Evolutionary conservation across 2,888 invertebrate species (phyloP), one percentile per base, ranked within the genome.

Genomic region (Stratiomys singularior): DNA sequence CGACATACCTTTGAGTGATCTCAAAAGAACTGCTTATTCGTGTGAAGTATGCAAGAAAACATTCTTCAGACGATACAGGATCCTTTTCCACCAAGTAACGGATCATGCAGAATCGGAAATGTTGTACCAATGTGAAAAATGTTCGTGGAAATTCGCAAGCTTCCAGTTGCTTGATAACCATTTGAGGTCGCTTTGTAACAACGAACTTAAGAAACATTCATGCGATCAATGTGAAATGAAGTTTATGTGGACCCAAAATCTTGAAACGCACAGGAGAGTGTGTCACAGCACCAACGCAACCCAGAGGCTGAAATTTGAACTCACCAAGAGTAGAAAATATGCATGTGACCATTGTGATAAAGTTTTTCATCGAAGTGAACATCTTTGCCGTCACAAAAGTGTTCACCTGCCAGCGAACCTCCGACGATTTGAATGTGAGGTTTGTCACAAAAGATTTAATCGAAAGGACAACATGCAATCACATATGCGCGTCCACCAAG

Each of bases 291-390:
- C 15, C 18, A 23, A 27, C 13, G 84, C 66, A 58, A 37, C 80
- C 80, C 46, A 78, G 80, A 21, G 47, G 79, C 74, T 37, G 56
- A 84, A 80, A 72, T 82, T 79, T 80, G 83, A 82, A 80, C 81
- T 81, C 83, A 87, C 82, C 18, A 83, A 86, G 77, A 85, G 86
- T 9, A 85, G 86, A 56, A 87, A 87, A 74, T 88, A 88, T 81
- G 88, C 90, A 66, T 93, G 93, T 83, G 89, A 89, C 37, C 89
- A 89, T 4, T 93, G 93, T 82, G 90, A 89, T 37, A 91, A 91
- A 84, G 88, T 89, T 5, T 93, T 93, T 85, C 88, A 82, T 84
- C 91, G 92, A 85, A 90, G 90, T 71, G 92, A 92, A 81, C 89
- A 91, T 82, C 87, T 93, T 11, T 90, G 90, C 0, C 89, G 91